Percentiles rank a stretch among this genome's conserved stretches.
Evolutionary conservation across 2,888 invertebrate genomes (phyloP).

Genomic region (Drosophila mayaguana): DNA sequence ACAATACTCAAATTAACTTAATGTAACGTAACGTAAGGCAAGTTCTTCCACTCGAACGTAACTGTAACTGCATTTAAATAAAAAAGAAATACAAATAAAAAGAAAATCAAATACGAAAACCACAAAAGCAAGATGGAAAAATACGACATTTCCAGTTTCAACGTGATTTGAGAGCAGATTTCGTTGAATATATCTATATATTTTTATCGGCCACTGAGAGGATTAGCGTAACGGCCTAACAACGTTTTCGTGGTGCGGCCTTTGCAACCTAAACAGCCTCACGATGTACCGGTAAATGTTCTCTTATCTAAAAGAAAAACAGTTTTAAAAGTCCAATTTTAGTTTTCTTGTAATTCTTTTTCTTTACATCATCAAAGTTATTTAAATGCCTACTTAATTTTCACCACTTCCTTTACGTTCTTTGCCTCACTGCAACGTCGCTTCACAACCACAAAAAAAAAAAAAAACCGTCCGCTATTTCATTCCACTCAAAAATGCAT

Average conservation of each 20-base stretch:
- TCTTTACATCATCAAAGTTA: slow-evolving; percentile 9
- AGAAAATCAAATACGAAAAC: slow-evolving; percentile 5
- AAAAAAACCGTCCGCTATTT: slow-evolving; percentile 7
- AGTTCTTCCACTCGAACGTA: slow-evolving; percentile 37
- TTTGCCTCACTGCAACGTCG: slow-evolving; percentile 10
- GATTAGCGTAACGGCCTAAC: slow-evolving; percentile 71
- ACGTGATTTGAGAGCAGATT: slow-evolving; percentile 29
- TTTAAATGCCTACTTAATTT: neutral
- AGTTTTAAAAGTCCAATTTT: neutral
- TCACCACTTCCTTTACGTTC: slow-evolving; percentile 4
- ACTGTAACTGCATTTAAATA: slow-evolving; percentile 42
- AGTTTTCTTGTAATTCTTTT: slow-evolving; percentile 3
- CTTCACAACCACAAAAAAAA: neutral
- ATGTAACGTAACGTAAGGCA: slow-evolving; percentile 29
- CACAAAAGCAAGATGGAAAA: slow-evolving; percentile 36
- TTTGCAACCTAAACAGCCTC: slow-evolving; percentile 77
- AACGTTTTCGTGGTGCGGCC: slow-evolving; percentile 80
- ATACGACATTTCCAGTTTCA: slow-evolving; percentile 27
- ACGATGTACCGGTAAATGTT: slow-evolving; percentile 79
- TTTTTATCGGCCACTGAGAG: slow-evolving; percentile 50
- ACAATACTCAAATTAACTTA: slow-evolving; percentile 19
- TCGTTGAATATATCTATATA: slow-evolving; percentile 17
- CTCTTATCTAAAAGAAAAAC: slow-evolving; percentile 12
- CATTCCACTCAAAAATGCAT: slow-evolving; percentile 22
- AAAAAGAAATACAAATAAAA: neutral